phyloP scores from a whole-genome alignment of 2,113 vertebrate genomes.

The Channa maculata region DNA sequence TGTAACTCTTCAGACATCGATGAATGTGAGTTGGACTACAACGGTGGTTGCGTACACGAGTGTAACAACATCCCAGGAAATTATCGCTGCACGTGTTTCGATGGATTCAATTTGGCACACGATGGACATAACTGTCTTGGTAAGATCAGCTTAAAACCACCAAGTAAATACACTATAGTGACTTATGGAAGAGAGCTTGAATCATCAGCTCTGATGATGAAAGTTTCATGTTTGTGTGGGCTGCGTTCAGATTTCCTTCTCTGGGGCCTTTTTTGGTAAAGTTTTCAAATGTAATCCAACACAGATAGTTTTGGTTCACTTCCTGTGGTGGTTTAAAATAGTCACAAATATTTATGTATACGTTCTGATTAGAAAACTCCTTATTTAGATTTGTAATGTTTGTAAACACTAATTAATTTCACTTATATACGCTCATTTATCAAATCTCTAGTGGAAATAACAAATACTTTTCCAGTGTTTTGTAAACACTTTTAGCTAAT shows the following conservation, averaged over 20 bases:
- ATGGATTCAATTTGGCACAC: slow-evolving; percentile 95
- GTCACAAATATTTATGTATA: slow-evolving; percentile 18
- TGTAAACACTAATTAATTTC: slow-evolving; percentile 11
- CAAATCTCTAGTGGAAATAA: neutral
- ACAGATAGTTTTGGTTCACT: slow-evolving; percentile 28
- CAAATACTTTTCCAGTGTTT: slow-evolving; percentile 5
- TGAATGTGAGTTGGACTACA: slow-evolving; percentile 94
- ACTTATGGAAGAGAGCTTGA: neutral
- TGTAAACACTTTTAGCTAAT: slow-evolving; percentile 31
- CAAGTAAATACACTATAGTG: neutral
- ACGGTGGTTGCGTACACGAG: slow-evolving; percentile 97
- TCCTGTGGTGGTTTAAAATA: neutral
- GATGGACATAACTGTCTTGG: slow-evolving; percentile 98
- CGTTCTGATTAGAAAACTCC: slow-evolving; percentile 17
- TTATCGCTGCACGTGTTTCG: slow-evolving; percentile 96
- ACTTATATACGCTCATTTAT: slow-evolving; percentile 11
- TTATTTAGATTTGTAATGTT: slow-evolving; percentile 14
- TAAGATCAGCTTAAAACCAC: slow-evolving; percentile 77
- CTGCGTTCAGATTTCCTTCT: slow-evolving; percentile 12
- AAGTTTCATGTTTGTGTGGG: slow-evolving; percentile 45
- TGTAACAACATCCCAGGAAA: slow-evolving; percentile 98
- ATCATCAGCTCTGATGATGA: slow-evolving; percentile 24
- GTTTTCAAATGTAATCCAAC: neutral
- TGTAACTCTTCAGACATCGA: slow-evolving; percentile 88
- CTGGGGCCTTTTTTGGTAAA: neutral